phyloP scores from a whole-genome alignment of 1,140 invertebrate genomes.

The Lepidotrigona ventralis region DNA sequence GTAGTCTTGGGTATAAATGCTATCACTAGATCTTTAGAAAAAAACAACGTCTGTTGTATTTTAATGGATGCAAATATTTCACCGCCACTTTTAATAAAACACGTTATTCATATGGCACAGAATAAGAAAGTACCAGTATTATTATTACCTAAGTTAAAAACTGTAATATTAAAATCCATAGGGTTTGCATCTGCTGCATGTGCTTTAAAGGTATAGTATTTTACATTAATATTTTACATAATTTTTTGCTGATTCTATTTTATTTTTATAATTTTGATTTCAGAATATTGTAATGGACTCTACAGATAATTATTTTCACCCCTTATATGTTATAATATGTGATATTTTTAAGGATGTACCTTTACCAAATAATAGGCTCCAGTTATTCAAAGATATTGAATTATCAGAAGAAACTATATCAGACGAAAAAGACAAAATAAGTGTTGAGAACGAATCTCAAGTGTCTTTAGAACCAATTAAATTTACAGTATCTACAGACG shows the following conservation, averaged over 20 bases:
- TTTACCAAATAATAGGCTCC: conserved; percentile 25
- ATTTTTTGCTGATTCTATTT: conserved; percentile 1
- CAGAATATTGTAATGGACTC: conserved; percentile 55
- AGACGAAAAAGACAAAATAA: conserved; percentile 18
- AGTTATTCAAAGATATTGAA: conserved; percentile 31
- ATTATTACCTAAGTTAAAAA: conserved; percentile 70
- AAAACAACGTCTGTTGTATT: conserved; percentile 67
- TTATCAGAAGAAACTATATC: not conserved
- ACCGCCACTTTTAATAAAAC: conserved; percentile 71
- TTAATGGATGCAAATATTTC: conserved; percentile 73
- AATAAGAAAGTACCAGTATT: conserved; percentile 72
- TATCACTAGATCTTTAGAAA: conserved; percentile 74
- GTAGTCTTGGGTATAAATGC: conserved; percentile 74
- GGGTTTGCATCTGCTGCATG: conserved; percentile 70
- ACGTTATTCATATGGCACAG: conserved; percentile 73
- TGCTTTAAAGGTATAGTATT: conserved; percentile 70
- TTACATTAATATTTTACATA: not conserved
- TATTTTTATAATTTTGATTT: conserved; percentile 3
- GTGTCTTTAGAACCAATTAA: conserved; percentile 18
- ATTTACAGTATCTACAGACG: conserved; percentile 50
- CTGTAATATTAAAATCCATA: conserved; percentile 62
- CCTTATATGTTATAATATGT: conserved; percentile 57
- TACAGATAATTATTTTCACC: conserved; percentile 59
- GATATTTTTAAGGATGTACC: conserved; percentile 51
- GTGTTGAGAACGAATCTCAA: not conserved